Conservation (phyloP, 1,140 invertebrate genomes). For the Drosophila auraria region DNA sequence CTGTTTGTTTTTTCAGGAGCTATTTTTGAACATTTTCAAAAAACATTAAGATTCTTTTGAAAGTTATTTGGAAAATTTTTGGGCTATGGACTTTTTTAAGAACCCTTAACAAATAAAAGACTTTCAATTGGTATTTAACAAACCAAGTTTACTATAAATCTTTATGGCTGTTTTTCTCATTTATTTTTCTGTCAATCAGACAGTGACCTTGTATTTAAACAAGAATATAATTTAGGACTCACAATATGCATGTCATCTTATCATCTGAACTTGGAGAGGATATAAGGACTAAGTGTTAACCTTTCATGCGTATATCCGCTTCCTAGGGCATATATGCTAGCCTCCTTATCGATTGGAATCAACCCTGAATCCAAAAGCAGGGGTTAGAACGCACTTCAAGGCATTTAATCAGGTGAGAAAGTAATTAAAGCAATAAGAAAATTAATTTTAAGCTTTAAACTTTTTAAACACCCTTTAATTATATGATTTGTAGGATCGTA, state of each 20-base stretch:
- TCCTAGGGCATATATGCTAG: conserved; percentile 7
- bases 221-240: neutral
- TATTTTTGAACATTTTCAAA: neutral
- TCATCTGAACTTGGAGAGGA: neutral
- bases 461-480: too few species aligned
- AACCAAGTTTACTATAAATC: neutral
- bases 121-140: neutral
- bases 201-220: neutral
- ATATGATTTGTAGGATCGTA: too few species aligned
- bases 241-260: neutral
- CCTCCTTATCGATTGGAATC: neutral
- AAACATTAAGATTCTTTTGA: neutral
- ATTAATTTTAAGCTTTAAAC: too few species aligned
- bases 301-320: conserved; percentile 32
- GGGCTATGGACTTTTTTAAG: too few species aligned
- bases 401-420: neutral
- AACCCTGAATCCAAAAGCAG: conserved; percentile 8
- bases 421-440: neutral
- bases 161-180: neutral
- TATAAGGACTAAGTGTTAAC: conserved; percentile 1
- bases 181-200: too few species aligned
- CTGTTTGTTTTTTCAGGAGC: conserved; percentile 25
- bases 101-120: neutral
- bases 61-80: neutral
- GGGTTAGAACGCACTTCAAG: neutral